Evolutionary conservation across 2,797 vertebrate species (phyloP), one percentile per base, ranked within the genome.

Genomic region (Sciurus vulgaris): DNA sequence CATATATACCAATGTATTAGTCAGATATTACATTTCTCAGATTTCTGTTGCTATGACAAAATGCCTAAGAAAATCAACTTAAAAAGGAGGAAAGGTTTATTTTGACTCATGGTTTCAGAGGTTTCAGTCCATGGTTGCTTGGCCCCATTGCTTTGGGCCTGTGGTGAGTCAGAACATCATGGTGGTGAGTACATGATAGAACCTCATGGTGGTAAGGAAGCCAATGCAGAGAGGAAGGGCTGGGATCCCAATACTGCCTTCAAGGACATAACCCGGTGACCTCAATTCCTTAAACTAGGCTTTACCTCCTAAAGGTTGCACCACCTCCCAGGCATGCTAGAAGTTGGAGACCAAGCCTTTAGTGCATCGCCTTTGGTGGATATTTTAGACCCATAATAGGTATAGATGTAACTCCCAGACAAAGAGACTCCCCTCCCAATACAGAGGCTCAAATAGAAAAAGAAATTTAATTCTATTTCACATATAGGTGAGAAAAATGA

Each of bases 381-480:
- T n/a, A 67, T n/a, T n/a, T 67, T 15, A n/a, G 33, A 67, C 18
- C 33, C 15, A 67, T 67, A 26, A 61, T 11, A 86, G 20, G 18
- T 78, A 65, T 17, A 63, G 28, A 41, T 79, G 59, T 88, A 72
- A 33, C 22, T 70, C 41, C 26, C 78, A 15, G 41, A 38, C 69
- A 83, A 91, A 89, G 35, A 74, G 0, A 73, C 3, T 3, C 14
- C 26, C 8, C 35, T 13, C 35, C 26, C 35, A 86, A 35, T 49
- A 82, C n/a, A 94, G 7, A 73, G n/a, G 74, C 26, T 70, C 65
- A 90, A 26, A 74, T 79, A 87, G 86, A 51, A 63, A 63, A 92
- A 79, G 30, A 89, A 51, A 18, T 69, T 77, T 38, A 65, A 85
- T 85, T 88, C 33, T 51, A 12, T 67, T n/a, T 81, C 20, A 59